Conservation (phyloP, 2,113 vertebrate genomes). For the Sebastes schlegelii region DNA sequence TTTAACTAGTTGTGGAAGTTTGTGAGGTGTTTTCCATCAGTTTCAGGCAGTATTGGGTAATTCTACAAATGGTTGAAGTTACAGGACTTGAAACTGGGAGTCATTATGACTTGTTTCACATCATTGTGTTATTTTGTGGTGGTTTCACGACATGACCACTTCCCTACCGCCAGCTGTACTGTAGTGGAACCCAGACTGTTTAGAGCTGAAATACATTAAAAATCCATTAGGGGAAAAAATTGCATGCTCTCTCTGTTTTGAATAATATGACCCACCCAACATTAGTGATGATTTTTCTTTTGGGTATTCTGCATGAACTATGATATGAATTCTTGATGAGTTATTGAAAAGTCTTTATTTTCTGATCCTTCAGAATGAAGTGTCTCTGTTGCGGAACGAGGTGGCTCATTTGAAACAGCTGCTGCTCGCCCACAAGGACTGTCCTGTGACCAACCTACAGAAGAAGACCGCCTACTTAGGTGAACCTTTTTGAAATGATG, state of each 20-base stretch:
- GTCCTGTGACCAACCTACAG: slow-evolving; percentile 96
- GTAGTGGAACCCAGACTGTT: not conserved
- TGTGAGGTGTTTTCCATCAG: slow-evolving; percentile 21
- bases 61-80: slow-evolving; percentile 15
- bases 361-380: slow-evolving; percentile 84
- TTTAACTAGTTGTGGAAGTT: slow-evolving; percentile 27
- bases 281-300: not conserved
- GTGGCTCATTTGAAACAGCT: slow-evolving; percentile 98
- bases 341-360: not conserved
- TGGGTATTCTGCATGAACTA: not conserved
- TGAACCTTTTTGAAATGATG: slow-evolving; percentile 52
- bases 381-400: slow-evolving; percentile 95
- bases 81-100: not conserved
- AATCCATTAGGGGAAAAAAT: too few relatives aligned
- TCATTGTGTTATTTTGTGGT: slow-evolving; percentile 21
- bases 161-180: not conserved
- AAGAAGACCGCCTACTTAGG: slow-evolving; percentile 90
- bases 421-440: slow-evolving; percentile 98
- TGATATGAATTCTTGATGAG: not conserved
- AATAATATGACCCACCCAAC: not conserved
- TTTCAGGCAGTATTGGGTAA: not conserved
- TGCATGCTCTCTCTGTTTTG: not conserved
- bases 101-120: slow-evolving; percentile 18
- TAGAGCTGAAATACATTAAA: not conserved
- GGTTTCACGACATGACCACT: slow-evolving; percentile 19